These are phyloP conservation scores for Eucriotettix oculatus DNA, from an alignment of 2,888 invertebrate genomes.

Conservation along the genomic window DNA sequence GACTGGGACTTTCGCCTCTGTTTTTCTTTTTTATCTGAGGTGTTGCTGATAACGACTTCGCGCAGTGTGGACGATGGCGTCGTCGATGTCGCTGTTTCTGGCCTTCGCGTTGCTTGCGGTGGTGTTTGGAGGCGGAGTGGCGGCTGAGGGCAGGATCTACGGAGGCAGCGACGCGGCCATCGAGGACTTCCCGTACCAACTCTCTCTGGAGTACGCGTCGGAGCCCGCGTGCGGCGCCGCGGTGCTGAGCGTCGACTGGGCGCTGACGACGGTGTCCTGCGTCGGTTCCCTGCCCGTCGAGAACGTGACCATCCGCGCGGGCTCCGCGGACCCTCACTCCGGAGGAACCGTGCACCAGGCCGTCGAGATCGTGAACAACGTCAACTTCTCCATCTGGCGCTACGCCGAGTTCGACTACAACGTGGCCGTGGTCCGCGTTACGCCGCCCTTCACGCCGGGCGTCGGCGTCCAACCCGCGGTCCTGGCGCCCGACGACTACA, in stretches of 20 bases:
- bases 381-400: conserved; percentile 1
- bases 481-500: neutral
- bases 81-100: no score
- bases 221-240: conserved; percentile 4
- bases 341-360: conserved; percentile 4
- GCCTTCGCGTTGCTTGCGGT: no score
- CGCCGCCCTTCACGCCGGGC: no score
- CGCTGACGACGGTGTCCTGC: conserved; percentile 7
- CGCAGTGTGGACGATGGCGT: no score
- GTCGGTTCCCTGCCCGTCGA: neutral
- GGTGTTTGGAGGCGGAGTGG: no score
- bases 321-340: neutral
- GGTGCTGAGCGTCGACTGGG: conserved; percentile 4
- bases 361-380: neutral
- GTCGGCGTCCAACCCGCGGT: no score
- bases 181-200: conserved; percentile 7
- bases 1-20: no score
- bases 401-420: conserved; percentile 2
- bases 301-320: conserved; percentile 1
- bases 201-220: conserved; percentile 1
- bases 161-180: conserved; percentile 5
- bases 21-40: no score
- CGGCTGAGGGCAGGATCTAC: conserved; percentile 4
- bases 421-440: neutral
- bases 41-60: no score